phyloP scores from a whole-genome alignment of 1,140 invertebrate genomes.

The Cylas formicarius region DNA sequence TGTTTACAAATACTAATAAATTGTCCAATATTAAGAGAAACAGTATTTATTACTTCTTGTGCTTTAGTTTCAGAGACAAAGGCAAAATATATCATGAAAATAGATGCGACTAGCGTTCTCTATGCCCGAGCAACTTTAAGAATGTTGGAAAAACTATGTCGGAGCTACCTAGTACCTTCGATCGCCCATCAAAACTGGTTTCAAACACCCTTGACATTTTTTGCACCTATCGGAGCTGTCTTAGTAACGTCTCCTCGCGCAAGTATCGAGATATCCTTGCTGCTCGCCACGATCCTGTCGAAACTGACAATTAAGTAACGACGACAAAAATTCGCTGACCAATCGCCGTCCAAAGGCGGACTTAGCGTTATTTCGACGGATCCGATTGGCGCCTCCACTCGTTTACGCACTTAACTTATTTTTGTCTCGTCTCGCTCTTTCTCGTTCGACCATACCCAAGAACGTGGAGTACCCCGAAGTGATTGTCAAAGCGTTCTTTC shows the following conservation, averaged over 20 bases:
- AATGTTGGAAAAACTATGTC: too few relatives aligned
- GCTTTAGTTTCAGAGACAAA: too few relatives aligned
- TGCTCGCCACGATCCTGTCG: neutral
- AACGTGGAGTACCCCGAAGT: conserved; percentile 8
- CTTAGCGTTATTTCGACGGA: neutral
- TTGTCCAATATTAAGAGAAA: too few relatives aligned
- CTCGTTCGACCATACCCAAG: conserved; percentile 3
- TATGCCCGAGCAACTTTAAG: too few relatives aligned
- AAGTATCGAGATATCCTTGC: neutral
- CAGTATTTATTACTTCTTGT: too few relatives aligned
- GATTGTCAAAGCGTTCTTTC: conserved; percentile 35
- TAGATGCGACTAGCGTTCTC: too few relatives aligned
- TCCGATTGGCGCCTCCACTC: conserved; percentile 15
- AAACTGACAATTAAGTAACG: neutral
- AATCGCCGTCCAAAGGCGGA: conserved; percentile 22
- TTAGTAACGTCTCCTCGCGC: neutral
- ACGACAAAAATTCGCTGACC: conserved; percentile 5
- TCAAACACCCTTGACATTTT: neutral
- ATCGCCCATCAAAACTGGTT: neutral
- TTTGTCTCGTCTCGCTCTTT: conserved; percentile 8
- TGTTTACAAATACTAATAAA: too few relatives aligned
- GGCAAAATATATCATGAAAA: too few relatives aligned
- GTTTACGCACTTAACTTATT: conserved; percentile 10
- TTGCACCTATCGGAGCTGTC: conserved; percentile 2
- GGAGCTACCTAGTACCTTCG: neutral